Evolutionary conservation across 2,797 vertebrate genomes (phyloP), one percentile per base, ranked within the genome.

Genomic region (Miichthys miiuy): DNA sequence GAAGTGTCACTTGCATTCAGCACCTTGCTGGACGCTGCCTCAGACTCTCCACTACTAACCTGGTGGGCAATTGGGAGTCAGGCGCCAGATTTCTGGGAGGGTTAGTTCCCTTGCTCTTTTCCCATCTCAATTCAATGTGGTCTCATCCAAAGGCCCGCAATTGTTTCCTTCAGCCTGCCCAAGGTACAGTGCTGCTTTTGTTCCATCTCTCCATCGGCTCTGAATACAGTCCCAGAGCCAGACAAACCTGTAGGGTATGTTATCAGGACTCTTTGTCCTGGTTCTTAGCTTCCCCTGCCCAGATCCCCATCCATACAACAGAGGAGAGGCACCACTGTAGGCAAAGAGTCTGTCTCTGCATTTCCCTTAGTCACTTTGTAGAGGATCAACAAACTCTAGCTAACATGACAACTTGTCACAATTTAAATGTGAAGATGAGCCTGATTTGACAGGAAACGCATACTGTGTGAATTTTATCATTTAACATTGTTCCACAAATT

Each of bases 131-230:
- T 94, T 93, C 93, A 94, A 91, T 95, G 95, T 93, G 93, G 96
- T 96, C 96, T 96, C 96, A 96, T 96, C 96, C 94, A 93, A 93
- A 90, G 91, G 63, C 93, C 93, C 2, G 81, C 91, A 91, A 95
- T 96, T 96, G 95, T 96, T 96, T 95, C 93, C 91, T 90, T 88
- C 87, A 93, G 93, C 92, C 94, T 88, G 88, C 76, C 91, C 90
- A 93, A 95, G 94, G 96, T 97, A 98, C 96, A 98, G 96, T 95
- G 94, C 93, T 60, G 91, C 96, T 97, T 97, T 97, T 98, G 96
- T 98, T 97, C 95, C 61, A 79, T 86, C 88, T 87, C 91, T 90
- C 92, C 93, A 87, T 88, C 89, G 90, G 92, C 94, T 81, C 84
- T 95, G 95, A 96, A 96, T 94, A 89, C 91, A 88, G 92, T 86